Conservation (phyloP, 2,797 vertebrate species). For the Pempheris klunzingeri region DNA sequence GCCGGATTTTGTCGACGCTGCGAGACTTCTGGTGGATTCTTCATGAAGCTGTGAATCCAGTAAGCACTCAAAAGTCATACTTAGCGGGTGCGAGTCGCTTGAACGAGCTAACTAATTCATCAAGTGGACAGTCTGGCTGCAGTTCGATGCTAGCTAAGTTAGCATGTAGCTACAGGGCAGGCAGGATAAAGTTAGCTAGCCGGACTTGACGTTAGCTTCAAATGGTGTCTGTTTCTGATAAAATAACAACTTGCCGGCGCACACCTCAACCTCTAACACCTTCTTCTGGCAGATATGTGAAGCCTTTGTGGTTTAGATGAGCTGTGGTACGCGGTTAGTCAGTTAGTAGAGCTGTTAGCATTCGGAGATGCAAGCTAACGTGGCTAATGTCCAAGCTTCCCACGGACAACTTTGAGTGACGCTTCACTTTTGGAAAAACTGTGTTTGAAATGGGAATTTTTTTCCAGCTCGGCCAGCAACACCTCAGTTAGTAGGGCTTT, state of each 20-base stretch:
- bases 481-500: accelerated
- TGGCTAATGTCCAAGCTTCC: conserved; percentile 15
- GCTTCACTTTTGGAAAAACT: accelerated
- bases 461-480: not conserved
- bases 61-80: conserved; percentile 7
- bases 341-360: not conserved
- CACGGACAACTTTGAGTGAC: not conserved
- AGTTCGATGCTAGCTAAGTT: conserved; percentile 54
- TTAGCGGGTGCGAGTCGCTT: not conserved
- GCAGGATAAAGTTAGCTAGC: conserved; percentile 43
- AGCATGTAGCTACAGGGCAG: conserved; percentile 54
- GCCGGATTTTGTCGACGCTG: not conserved
- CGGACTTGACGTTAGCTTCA: not conserved
- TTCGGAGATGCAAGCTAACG: not conserved
- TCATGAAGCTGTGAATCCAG: conserved; percentile 54
- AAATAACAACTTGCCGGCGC: too few relatives aligned
- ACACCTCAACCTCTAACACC: not conserved
- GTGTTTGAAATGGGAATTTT: not conserved
- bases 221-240: not conserved
- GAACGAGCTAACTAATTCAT: conserved; percentile 10
- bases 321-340: not conserved
- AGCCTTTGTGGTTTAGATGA: not conserved
- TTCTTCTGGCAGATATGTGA: not conserved
- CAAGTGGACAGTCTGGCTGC: not conserved
- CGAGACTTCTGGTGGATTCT: not conserved